Conservation (phyloP, 2,888 invertebrate species). For the Sepioteuthis lessoniana region DNA sequence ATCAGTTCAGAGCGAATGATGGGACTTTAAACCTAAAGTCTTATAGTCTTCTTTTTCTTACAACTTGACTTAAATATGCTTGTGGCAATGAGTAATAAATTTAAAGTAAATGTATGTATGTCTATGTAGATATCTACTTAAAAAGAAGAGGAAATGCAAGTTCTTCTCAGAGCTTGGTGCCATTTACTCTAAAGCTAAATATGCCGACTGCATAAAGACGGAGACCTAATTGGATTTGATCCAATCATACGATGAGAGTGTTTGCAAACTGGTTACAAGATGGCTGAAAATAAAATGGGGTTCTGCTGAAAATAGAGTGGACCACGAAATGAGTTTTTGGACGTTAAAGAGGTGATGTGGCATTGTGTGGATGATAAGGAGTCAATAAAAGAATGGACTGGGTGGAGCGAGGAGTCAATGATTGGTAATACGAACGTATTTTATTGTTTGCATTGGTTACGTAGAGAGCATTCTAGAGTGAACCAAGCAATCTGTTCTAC, state of each 20-base stretch:
- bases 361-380: not conserved
- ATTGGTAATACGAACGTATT: not conserved
- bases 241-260: not conserved
- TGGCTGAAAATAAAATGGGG: not conserved
- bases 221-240: not conserved
- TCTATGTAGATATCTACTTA: not conserved
- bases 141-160: not conserved
- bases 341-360: not conserved
- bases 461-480: not conserved
- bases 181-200: not conserved
- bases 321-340: not conserved
- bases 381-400: not conserved
- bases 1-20: not conserved
- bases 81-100: not conserved
- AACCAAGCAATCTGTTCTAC: not conserved
- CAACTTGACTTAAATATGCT: not conserved
- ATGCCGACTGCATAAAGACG: not conserved
- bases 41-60: not conserved
- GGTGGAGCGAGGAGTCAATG: not conserved
- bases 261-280: slow-evolving; percentile 33
- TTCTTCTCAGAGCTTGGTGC: not conserved
- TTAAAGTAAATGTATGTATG: not conserved
- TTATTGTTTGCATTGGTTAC: not conserved
- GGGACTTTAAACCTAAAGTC: not conserved
- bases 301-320: not conserved